Percentiles rank a stretch among this genome's conserved stretches.
Evolutionary conservation across 2,888 invertebrate species (phyloP).

Genomic region (Cosmia pyralina): DNA sequence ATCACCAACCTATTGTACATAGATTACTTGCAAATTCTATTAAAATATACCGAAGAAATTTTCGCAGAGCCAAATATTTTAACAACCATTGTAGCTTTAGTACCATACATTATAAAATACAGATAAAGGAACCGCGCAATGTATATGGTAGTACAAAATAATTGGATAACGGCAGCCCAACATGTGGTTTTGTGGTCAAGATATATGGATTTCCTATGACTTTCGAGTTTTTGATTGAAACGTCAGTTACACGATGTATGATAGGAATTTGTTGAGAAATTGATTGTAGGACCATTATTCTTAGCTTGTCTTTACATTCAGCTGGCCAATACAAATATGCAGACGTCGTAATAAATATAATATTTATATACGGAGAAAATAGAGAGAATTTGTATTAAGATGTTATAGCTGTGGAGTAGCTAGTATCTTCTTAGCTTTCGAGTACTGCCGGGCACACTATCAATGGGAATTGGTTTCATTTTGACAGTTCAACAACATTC

Average conservation of each 20-base stretch:
- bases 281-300: slow-evolving; percentile 60
- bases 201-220: slow-evolving; percentile 82
- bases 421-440: slow-evolving; percentile 2
- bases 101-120: slow-evolving; percentile 11
- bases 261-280: slow-evolving; percentile 63
- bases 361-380: slow-evolving; percentile 30
- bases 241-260: slow-evolving; percentile 74
- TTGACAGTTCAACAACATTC: no score
- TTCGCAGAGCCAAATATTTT: slow-evolving; percentile 53
- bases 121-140: slow-evolving; percentile 41
- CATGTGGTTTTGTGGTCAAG: slow-evolving; percentile 77
- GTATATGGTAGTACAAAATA: slow-evolving; percentile 48
- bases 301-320: slow-evolving; percentile 53
- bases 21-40: slow-evolving; percentile 86
- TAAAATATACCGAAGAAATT: slow-evolving; percentile 61
- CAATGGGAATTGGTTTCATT: no score
- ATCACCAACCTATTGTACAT: slow-evolving; percentile 81
- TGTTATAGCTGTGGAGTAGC: slow-evolving; percentile 5
- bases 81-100: slow-evolving; percentile 61
- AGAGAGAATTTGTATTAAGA: slow-evolving; percentile 18
- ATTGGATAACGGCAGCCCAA: slow-evolving; percentile 60
- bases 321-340: slow-evolving; percentile 31
- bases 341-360: slow-evolving; percentile 39
- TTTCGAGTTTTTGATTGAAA: slow-evolving; percentile 81
- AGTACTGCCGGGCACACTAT: background rate